Conservation (phyloP, 2,888 invertebrate species). For the Lordiphosa fenestrarum region DNA sequence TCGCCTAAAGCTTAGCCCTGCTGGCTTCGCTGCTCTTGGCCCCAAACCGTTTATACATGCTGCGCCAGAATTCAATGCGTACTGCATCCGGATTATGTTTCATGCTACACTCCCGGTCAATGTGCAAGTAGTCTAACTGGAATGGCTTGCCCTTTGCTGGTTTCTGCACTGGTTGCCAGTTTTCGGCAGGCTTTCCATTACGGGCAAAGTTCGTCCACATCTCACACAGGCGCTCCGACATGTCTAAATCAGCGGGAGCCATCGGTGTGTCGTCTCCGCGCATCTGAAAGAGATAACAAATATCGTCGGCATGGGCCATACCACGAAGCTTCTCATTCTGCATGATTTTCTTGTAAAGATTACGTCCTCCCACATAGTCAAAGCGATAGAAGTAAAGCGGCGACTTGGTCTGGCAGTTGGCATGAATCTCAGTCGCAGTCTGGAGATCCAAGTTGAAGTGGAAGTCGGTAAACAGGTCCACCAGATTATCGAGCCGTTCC, state of each 20-base stretch:
- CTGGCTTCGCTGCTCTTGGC: slow-evolving; percentile 42
- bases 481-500: slow-evolving; percentile 80
- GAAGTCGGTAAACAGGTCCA: slow-evolving; percentile 82
- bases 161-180: slow-evolving; percentile 68
- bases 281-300: slow-evolving; percentile 82
- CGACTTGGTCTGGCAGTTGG: slow-evolving; percentile 60
- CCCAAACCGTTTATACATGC: slow-evolving; percentile 74
- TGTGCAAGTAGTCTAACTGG: slow-evolving; percentile 70
- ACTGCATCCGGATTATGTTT: slow-evolving; percentile 70
- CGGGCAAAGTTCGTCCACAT: slow-evolving; percentile 86
- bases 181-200: slow-evolving; percentile 80
- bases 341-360: slow-evolving; percentile 81
- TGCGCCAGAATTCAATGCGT: slow-evolving; percentile 77
- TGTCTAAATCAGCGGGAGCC: slow-evolving; percentile 54
- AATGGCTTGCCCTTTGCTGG: slow-evolving; percentile 33
- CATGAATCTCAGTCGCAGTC: slow-evolving; percentile 67
- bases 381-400: slow-evolving; percentile 83
- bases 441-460: slow-evolving; percentile 74
- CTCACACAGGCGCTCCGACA: slow-evolving; percentile 81
- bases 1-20: slow-evolving; percentile 30
- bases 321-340: slow-evolving; percentile 81
- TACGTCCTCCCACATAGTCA: slow-evolving; percentile 82
- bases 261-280: slow-evolving; percentile 40
- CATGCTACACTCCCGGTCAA: slow-evolving; percentile 72
- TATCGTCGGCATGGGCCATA: slow-evolving; percentile 84